Evolutionary conservation across 2,888 invertebrate species (phyloP).

Genomic region (Isotomurus palustris): DNA sequence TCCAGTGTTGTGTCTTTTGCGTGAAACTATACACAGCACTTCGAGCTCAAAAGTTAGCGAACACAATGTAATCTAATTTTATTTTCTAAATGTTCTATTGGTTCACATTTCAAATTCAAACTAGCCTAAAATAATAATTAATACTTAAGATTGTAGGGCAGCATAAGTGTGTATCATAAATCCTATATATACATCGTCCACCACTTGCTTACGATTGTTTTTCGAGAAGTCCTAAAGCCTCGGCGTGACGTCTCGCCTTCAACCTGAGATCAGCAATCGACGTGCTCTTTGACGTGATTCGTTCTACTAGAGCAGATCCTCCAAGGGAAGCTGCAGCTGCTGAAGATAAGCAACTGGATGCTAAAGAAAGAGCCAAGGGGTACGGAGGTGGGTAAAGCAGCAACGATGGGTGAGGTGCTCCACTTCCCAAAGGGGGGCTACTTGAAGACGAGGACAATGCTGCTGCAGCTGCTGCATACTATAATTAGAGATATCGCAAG

Average conservation of each 20-base stretch:
- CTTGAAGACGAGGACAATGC: conserved; percentile 35
- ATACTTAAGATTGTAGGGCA: no score
- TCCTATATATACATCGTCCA: no score
- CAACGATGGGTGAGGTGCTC: conserved; percentile 39
- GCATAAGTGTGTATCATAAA: no score
- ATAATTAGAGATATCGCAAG: conserved; percentile 46
- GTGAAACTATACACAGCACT: no score
- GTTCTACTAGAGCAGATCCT: conserved; percentile 48
- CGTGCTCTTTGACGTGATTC: conserved; percentile 66
- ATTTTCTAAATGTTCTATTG: no score
- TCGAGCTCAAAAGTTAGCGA: no score
- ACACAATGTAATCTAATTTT: no score
- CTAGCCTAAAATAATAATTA: no score
- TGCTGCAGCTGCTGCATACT: conserved; percentile 58
- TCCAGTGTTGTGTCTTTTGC: no score
- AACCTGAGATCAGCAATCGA: conserved; percentile 90
- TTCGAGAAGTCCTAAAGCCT: conserved; percentile 62
- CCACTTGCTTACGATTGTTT: conserved; percentile 31
- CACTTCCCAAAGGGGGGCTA: conserved; percentile 47
- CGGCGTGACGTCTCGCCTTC: conserved; percentile 89
- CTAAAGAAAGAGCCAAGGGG: conserved; percentile 46
- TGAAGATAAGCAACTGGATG: conserved; percentile 55
- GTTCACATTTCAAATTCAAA: no score
- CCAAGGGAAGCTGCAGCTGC: conserved; percentile 55
- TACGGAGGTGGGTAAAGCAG: conserved; percentile 46